Conservation (phyloP, 2,888 invertebrate genomes). For the Lithophane socia region DNA sequence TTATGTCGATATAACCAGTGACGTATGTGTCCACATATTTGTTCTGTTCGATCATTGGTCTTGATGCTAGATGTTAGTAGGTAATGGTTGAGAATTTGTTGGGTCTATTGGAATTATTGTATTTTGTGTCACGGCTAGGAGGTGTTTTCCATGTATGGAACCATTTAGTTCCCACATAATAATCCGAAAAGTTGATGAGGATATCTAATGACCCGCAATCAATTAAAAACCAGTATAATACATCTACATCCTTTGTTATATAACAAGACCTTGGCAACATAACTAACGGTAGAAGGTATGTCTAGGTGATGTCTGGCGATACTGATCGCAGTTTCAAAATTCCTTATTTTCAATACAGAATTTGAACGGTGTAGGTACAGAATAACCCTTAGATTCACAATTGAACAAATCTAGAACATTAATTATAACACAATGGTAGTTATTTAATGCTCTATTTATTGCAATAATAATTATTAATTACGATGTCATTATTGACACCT, state of each 20-base stretch:
- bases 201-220: background rate
- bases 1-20: slow-evolving; percentile 56
- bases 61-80: slow-evolving; percentile 8
- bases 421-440: background rate
- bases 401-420: background rate
- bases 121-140: slow-evolving; percentile 17
- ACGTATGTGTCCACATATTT: slow-evolving; percentile 53
- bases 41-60: slow-evolving; percentile 36
- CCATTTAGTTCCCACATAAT: background rate
- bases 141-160: slow-evolving; percentile 1
- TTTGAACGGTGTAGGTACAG: background rate
- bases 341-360: background rate
- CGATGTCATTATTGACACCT: slow-evolving; percentile 36
- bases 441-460: slow-evolving; percentile 1
- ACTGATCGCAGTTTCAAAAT: background rate
- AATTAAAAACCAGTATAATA: background rate
- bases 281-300: background rate
- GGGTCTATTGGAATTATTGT: slow-evolving; percentile 1
- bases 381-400: too few relatives aligned
- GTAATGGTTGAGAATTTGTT: slow-evolving; percentile 20
- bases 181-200: background rate
- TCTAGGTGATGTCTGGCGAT: background rate
- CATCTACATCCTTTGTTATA: background rate
- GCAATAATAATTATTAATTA: slow-evolving; percentile 21
- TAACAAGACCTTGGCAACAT: background rate